Evolutionary conservation across 92 coral and sea anemone genomes (phyloP).

Genomic region (Actinernus sp.): DNA sequence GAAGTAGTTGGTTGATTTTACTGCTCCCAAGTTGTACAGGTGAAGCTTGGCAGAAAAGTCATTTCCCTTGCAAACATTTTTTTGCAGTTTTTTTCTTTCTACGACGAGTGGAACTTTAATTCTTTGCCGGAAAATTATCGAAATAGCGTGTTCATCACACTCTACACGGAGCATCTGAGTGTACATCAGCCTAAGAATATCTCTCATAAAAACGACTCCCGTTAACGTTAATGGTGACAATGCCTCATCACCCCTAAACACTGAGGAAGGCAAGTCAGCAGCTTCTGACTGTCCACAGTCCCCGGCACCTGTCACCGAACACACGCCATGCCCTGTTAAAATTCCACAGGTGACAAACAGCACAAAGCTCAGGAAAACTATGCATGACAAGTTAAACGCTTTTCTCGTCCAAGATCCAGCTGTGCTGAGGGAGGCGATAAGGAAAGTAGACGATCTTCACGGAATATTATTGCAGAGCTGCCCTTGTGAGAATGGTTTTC

Average conservation of each 20-base stretch:
- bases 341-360: too few species aligned
- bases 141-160: conserved; percentile 61
- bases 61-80: conserved; percentile 57
- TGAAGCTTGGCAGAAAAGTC: conserved; percentile 54
- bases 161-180: conserved; percentile 31
- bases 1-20: conserved; percentile 20
- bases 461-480: conserved; percentile 5
- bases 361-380: conserved; percentile 12
- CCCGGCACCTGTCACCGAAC: background rate
- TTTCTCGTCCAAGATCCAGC: conserved; percentile 41
- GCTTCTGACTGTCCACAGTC: too few species aligned
- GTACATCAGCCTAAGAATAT: too few species aligned
- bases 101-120: conserved; percentile 48
- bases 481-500: too few species aligned
- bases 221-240: too few species aligned
- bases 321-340: conserved; percentile 2
- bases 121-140: conserved; percentile 39
- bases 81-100: conserved; percentile 39
- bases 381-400: conserved; percentile 18
- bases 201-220: too few species aligned
- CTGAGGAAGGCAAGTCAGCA: too few species aligned
- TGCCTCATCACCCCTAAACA: too few species aligned
- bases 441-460: conserved; percentile 19
- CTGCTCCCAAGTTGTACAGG: conserved; percentile 51
- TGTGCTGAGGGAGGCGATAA: conserved; percentile 38